These are phyloP conservation scores for Oenanthe melanoleuca DNA, from an alignment of 2,113 vertebrate species.

Conservation along the genomic window DNA sequence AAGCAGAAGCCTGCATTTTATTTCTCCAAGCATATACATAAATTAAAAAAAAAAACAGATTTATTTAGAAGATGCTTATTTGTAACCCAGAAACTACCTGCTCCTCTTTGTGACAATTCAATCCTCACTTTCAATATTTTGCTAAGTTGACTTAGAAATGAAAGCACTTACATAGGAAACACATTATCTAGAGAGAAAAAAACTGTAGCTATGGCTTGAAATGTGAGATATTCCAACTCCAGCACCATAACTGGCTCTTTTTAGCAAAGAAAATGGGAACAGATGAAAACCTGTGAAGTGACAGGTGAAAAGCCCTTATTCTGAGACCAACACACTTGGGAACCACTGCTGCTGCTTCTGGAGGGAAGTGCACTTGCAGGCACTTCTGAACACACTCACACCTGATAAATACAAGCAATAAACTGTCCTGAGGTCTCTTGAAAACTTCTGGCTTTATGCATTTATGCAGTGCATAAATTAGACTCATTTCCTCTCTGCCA, in stretches of 20 bases:
- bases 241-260: neutral
- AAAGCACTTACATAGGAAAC: conserved; percentile 10
- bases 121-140: neutral
- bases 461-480: neutral
- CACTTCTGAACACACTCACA: neutral
- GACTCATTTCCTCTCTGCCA: neutral
- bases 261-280: neutral
- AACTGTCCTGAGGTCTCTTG: neutral
- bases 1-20: neutral
- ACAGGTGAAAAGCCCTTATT: conserved; percentile 25
- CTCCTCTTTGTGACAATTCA: neutral
- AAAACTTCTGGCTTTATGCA: neutral
- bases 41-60: fast-evolving
- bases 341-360: neutral
- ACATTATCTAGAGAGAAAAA: neutral
- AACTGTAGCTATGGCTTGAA: neutral
- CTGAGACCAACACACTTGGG: neutral
- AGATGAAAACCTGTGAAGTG: neutral
- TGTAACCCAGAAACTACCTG: neutral
- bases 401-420: neutral
- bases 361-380: neutral
- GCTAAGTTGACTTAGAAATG: conserved; percentile 27
- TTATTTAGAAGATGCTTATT: neutral
- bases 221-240: neutral
- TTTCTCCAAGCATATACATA: neutral